These are phyloP conservation scores for Naja naja DNA, from an alignment of 2,113 vertebrate genomes.

Conservation along the genomic window DNA sequence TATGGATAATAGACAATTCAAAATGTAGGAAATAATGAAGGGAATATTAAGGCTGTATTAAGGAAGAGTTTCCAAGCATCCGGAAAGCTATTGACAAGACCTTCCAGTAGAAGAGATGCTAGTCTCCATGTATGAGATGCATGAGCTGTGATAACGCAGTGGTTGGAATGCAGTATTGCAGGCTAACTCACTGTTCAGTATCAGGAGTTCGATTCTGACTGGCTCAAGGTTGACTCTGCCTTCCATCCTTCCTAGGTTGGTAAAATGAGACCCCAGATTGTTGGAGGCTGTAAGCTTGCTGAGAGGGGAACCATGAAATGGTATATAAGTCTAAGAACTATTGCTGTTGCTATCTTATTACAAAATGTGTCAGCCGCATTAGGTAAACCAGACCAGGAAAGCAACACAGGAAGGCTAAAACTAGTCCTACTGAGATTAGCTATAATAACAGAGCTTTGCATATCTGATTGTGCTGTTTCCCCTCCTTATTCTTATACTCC, in stretches of 20 bases:
- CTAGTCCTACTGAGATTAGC: background rate
- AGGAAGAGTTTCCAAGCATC: background rate
- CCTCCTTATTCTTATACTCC: background rate
- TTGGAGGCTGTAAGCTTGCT: background rate
- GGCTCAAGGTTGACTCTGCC: background rate
- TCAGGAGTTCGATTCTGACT: background rate
- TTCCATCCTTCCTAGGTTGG: background rate
- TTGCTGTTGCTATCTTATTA: background rate
- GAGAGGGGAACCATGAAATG: background rate
- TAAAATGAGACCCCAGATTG: background rate
- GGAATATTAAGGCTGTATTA: background rate
- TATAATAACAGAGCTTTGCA: background rate
- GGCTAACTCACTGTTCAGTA: background rate
- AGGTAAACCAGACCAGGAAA: background rate
- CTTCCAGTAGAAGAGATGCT: background rate
- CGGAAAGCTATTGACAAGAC: background rate
- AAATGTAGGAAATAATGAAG: background rate
- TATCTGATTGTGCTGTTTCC: background rate
- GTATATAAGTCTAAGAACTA: too few species aligned
- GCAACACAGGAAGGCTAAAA: background rate
- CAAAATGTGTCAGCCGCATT: background rate
- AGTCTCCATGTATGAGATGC: background rate
- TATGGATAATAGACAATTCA: background rate
- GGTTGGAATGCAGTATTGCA: background rate
- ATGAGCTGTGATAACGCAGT: background rate